Percentiles rank a stretch among this genome's conserved stretches.
Conservation (phyloP, 1,140 invertebrate species). For the Drosophila takahashii region DNA sequence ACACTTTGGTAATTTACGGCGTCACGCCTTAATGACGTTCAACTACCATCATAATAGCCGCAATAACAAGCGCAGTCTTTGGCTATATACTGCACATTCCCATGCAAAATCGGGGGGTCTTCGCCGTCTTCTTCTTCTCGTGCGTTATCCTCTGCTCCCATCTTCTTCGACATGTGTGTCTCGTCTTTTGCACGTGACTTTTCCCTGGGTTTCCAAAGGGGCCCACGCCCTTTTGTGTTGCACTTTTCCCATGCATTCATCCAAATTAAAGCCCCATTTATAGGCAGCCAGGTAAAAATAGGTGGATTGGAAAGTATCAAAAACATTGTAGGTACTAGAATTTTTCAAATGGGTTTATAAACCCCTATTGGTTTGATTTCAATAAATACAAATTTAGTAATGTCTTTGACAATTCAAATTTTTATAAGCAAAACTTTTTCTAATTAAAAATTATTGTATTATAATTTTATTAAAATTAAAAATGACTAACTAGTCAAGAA, state of each 20-base stretch:
- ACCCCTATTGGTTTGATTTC: no score
- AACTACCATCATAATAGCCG: conserved; percentile 37
- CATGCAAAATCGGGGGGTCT: conserved; percentile 33
- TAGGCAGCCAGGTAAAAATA: background rate
- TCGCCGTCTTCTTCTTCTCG: background rate
- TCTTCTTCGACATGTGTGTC: conserved; percentile 29
- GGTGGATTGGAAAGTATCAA: background rate
- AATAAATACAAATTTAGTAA: no score
- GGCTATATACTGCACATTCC: conserved; percentile 57
- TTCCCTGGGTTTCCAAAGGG: conserved; percentile 16
- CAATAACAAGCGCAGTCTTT: conserved; percentile 39
- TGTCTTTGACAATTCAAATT: no score
- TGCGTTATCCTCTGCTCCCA: conserved; percentile 7
- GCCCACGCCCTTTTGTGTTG: conserved; percentile 68
- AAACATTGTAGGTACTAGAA: no score
- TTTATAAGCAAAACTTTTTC: no score
- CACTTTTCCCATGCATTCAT: conserved; percentile 33
- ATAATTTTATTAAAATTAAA: no score
- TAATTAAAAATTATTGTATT: no score
- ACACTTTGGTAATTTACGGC: conserved; percentile 77
- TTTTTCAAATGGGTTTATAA: no score
- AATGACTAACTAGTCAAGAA: no score
- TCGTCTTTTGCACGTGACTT: conserved; percentile 47
- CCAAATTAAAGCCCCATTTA: conserved; percentile 15
- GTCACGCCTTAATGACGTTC: conserved; percentile 75